Base-by-base conservation (phyloP, 2,797 vertebrate genomes). In the Tarsius wallacei region DNA sequence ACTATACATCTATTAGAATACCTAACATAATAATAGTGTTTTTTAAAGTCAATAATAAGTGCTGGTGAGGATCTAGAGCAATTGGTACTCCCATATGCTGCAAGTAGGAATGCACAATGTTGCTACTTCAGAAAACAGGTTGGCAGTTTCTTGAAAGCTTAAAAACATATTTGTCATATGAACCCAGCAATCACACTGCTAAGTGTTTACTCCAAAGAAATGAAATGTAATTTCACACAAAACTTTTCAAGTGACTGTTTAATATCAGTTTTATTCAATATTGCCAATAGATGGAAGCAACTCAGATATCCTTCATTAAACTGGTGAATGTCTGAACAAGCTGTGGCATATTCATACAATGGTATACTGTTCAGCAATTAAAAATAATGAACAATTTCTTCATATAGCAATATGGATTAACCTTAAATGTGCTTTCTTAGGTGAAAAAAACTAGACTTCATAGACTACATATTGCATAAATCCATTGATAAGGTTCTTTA, bases 91-190 rank as follows among this genome's bases (percentile, higher is more conserved):
- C 2, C 53, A 28, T 36, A 64, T 33, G 47, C 28, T 42, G 19
- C 26, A 19, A 3, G 47, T 68, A 13, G 42, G 9, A 74, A 70
- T 49, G 17, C 24, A 61, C 85, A 57, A 68, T 81, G n/a, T 53
- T 68, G 16, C 64, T 31, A 61, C 15, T 49, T 73, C 53, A 68
- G n/a, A 76, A 95, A 93, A 90, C 4, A 28, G 28, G 55, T 55
- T 61, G 42, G 33, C 6, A 90, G 17, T 90, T 53, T 86, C 6
- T 76, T 68, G 49, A 55, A 93, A 86, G 81, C 80, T 92, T 86
- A 47, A 81, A 95, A 90, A 80, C 13, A 61, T 0, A 55, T 21
- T 87, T 87, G 15, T 26, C 26, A 33, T 36, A 73, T 64, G 16
- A 42, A 77, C 8, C 13, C 31, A 57, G 36, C 53, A 86, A 64